A percentile compares a stretch with the other conserved stretches of the same genome.
Conservation (phyloP, 2,888 invertebrate species). For the Melikaiella ostensackeni region DNA sequence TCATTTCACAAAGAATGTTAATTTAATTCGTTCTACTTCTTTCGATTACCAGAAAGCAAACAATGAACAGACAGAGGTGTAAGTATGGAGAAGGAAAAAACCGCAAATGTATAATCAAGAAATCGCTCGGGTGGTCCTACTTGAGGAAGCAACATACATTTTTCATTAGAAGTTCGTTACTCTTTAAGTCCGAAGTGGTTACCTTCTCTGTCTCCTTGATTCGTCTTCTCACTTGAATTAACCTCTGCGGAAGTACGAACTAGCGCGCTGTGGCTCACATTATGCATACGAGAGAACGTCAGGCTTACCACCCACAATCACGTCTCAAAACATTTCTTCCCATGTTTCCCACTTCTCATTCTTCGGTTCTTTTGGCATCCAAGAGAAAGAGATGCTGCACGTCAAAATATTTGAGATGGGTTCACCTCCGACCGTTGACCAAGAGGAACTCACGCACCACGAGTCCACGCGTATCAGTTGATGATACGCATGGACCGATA, state of each 20-base stretch:
- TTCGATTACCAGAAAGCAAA: conserved; percentile 14
- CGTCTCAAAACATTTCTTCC: conserved; percentile 35
- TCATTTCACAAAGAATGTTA: conserved; percentile 2
- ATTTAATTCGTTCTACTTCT: conserved; percentile 9
- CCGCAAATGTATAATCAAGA: conserved; percentile 65
- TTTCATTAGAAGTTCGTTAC: conserved; percentile 33
- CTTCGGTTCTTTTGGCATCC: conserved; percentile 40
- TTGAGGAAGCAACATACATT: conserved; percentile 43
- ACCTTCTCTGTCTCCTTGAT: conserved; percentile 45
- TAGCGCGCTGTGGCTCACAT: background rate
- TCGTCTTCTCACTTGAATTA: conserved; percentile 45
- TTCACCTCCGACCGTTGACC: conserved; percentile 49
- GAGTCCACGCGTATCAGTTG: conserved; percentile 28
- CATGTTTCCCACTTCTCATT: conserved; percentile 42
- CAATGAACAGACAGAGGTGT: conserved; percentile 42
- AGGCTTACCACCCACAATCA: conserved; percentile 58
- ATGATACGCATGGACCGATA: conserved; percentile 38
- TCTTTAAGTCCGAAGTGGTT: conserved; percentile 41
- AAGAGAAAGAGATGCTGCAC: conserved; percentile 47
- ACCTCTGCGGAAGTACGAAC: conserved; percentile 30
- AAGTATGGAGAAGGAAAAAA: background rate
- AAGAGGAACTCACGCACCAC: conserved; percentile 7
- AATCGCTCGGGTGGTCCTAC: conserved; percentile 68
- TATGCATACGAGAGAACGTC: conserved; percentile 44
- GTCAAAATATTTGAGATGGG: conserved; percentile 68